A percentile compares a stretch with the other conserved stretches of the same genome.
Evolutionary conservation across 2,797 vertebrate genomes (phyloP).

Genomic region (Enteromius trimaculatus): DNA sequence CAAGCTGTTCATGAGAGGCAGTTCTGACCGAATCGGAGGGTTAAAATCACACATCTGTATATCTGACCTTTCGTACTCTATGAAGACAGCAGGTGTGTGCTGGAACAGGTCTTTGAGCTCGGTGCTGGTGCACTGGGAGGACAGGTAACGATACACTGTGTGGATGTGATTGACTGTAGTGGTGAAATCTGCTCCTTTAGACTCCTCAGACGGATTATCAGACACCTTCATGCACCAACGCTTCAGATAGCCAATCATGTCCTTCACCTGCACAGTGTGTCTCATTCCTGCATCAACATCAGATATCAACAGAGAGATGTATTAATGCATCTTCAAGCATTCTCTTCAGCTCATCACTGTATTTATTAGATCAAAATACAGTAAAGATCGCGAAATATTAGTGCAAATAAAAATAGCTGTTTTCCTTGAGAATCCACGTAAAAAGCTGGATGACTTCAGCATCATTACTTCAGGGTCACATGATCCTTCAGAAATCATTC

Average conservation of each 20-base stretch:
- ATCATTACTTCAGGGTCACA: neutral
- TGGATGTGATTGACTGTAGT: constrained; percentile 75
- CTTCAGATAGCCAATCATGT: constrained; percentile 76
- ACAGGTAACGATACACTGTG: constrained; percentile 75
- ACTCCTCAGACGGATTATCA: constrained; percentile 49
- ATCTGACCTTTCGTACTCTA: constrained; percentile 72
- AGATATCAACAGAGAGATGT: neutral
- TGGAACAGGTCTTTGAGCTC: constrained; percentile 77
- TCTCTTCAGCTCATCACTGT: neutral
- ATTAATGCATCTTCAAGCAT: neutral
- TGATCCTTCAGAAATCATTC: neutral
- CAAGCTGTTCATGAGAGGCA: neutral
- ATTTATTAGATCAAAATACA: neutral
- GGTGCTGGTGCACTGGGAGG: constrained; percentile 65
- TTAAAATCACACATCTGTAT: neutral
- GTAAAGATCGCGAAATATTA: neutral
- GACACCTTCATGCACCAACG: constrained; percentile 72
- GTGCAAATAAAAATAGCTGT: neutral
- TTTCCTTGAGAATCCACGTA: neutral
- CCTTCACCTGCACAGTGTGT: constrained; percentile 68
- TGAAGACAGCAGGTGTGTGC: constrained; percentile 77
- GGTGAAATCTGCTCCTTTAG: constrained; percentile 69
- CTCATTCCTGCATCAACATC: constrained; percentile 71
- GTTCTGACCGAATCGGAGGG: neutral
- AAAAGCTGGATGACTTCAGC: neutral